Conservation (phyloP, 2,113 vertebrate genomes). For the Lanius collurio region DNA sequence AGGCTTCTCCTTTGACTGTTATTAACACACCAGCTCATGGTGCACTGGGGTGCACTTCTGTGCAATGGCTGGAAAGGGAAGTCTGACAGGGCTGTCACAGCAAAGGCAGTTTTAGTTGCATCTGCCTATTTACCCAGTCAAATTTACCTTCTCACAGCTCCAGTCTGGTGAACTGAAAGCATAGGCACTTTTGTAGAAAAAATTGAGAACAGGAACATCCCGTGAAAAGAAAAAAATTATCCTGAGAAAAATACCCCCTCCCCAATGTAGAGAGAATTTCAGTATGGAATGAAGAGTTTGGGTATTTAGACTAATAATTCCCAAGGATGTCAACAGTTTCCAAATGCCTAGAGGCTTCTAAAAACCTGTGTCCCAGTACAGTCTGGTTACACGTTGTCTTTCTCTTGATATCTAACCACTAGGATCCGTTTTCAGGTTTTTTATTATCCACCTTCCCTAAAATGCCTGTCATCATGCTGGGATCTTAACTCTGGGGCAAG, state of each 20-base stretch:
- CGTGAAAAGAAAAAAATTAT: background rate
- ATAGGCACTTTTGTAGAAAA: background rate
- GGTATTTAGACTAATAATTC: background rate
- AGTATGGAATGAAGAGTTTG: background rate
- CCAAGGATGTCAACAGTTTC: background rate
- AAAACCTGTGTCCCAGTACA: background rate
- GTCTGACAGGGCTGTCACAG: background rate
- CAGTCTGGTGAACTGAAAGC: background rate
- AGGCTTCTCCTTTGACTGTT: constrained; percentile 11
- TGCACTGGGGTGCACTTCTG: background rate
- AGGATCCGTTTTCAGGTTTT: background rate
- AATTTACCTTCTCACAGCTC: background rate
- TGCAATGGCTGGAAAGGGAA: background rate
- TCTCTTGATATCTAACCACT: background rate
- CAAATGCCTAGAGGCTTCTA: background rate
- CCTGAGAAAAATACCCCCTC: background rate
- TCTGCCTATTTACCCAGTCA: background rate
- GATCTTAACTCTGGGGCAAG: background rate
- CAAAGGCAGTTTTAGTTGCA: background rate
- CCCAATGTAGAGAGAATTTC: background rate
- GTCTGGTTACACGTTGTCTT: background rate
- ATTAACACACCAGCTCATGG: background rate
- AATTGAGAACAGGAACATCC: background rate
- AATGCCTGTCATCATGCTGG: background rate
- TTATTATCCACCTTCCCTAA: background rate